phyloP scores from a whole-genome alignment of 2,113 vertebrate species.

The Sander vitreus region DNA sequence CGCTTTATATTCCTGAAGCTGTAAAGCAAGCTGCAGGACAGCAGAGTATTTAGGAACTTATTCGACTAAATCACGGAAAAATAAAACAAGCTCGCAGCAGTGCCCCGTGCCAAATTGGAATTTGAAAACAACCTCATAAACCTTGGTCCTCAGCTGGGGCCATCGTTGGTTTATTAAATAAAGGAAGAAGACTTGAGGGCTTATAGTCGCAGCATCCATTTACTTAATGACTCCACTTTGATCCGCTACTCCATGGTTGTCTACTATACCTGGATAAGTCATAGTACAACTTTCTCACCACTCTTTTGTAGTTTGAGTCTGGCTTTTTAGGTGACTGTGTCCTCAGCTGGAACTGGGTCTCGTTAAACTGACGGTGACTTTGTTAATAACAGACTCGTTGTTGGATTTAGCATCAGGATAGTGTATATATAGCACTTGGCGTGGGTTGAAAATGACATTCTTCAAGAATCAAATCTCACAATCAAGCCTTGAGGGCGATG shows the following conservation, averaged over 20 bases:
- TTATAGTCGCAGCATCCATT: slow-evolving; percentile 60
- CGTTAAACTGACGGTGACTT: slow-evolving; percentile 7
- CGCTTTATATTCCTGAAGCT: slow-evolving; percentile 62
- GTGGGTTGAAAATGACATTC: slow-evolving; percentile 52
- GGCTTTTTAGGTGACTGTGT: slow-evolving; percentile 3
- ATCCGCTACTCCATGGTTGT: slow-evolving; percentile 53
- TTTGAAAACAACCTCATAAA: slow-evolving; percentile 80
- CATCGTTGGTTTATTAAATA: slow-evolving; percentile 69
- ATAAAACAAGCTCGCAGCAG: slow-evolving; percentile 66
- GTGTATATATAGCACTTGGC: slow-evolving; percentile 31
- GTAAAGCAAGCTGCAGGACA: slow-evolving; percentile 69
- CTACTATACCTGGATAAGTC: slow-evolving; percentile 46
- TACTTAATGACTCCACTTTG: slow-evolving; percentile 61
- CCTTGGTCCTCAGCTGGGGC: slow-evolving; percentile 67
- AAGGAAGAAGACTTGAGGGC: slow-evolving; percentile 63
- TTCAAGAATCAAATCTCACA: slow-evolving; percentile 58
- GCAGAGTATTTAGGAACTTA: slow-evolving; percentile 76
- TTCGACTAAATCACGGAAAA: slow-evolving; percentile 79
- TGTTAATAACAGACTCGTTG: slow-evolving; percentile 32
- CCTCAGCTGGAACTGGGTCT: slow-evolving; percentile 11
- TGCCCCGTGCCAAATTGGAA: slow-evolving; percentile 68
- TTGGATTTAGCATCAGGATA: slow-evolving; percentile 7
- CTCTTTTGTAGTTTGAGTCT: neutral
- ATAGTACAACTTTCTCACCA: slow-evolving; percentile 32
- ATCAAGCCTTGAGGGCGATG: slow-evolving; percentile 59